Evolutionary conservation across 1,140 invertebrate genomes (phyloP), one percentile per base, ranked within the genome.

Genomic region (Papilio polytes): DNA sequence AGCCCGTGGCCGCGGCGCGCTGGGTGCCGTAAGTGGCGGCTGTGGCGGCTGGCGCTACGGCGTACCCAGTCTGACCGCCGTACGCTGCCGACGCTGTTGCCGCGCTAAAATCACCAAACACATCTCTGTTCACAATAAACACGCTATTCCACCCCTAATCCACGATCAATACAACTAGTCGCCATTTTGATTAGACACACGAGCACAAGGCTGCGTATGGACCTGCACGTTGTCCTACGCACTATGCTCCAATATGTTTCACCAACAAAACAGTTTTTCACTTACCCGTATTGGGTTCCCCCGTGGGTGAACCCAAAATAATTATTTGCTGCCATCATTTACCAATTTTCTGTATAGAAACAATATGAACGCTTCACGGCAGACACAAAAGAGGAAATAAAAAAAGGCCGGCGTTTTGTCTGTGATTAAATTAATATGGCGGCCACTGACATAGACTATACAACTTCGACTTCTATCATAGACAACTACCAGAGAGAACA

Each of bases 301-400:
- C 97, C 97, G 94, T 98, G 98, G 91, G 97, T 97, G 96, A 98
- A 98, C 89, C 98, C 98, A 95, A 98, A 98, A 96, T 98, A 98
- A 97, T 98, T 98, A 96, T 98, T 98, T 94, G 98, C 97, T 94
- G 98, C 97, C 98, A 98, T 98, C 90, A 94, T 93, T 94, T 90
- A 94, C 93, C 87, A 93, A 92, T 93, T 91, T 89, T 92, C 88
- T 88, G 84, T 90, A 85, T 89, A 86, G 87, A 91, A 92, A 93
- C 87, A 89, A 91, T 86, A 82, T 86, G 91, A 89, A 89, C 91
- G 90, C 92, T 88, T 92, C 88, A 87, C 82, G 84, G 88, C 88
- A 89, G 88, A 70, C 63, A 70, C 26, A 70, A 93, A 95, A 87
- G 85, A 82, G 83, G 80, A 86, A 87, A 88, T 87, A 87, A 83